phyloP scores from a whole-genome alignment of 1,140 invertebrate genomes.

The Heliothis subflexa region DNA sequence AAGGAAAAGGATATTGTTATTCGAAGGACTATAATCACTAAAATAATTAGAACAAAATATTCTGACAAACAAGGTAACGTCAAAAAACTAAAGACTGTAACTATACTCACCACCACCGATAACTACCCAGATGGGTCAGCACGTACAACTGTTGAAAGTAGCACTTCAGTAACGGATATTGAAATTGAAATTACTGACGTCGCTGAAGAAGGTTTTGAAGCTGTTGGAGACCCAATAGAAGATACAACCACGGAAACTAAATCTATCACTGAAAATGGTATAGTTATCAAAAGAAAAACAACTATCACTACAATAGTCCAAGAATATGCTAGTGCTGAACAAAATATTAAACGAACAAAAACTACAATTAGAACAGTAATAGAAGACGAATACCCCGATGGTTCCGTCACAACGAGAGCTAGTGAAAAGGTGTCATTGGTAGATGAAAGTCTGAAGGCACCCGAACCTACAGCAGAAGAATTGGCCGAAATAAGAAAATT shows the following conservation, averaged over 20 bases:
- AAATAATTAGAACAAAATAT: slow-evolving; percentile 60
- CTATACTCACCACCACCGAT: slow-evolving; percentile 47
- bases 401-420: slow-evolving; percentile 48
- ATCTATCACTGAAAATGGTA: slow-evolving; percentile 34
- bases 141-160: slow-evolving; percentile 34
- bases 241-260: slow-evolving; percentile 26
- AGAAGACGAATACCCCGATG: slow-evolving; percentile 67
- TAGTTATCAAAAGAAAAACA: slow-evolving; percentile 38
- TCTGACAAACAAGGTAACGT: slow-evolving; percentile 53
- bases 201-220: slow-evolving; percentile 30
- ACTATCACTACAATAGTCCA: slow-evolving; percentile 62
- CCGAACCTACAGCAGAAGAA: slow-evolving; percentile 50
- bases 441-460: slow-evolving; percentile 23
- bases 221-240: slow-evolving; percentile 34
- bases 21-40: slow-evolving; percentile 58
- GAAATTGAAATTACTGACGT: slow-evolving; percentile 26
- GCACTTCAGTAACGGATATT: slow-evolving; percentile 35
- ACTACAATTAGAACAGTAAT: slow-evolving; percentile 67
- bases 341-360: slow-evolving; percentile 53
- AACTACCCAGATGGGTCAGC: slow-evolving; percentile 41
- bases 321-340: slow-evolving; percentile 19
- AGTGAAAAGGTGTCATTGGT: slow-evolving; percentile 34
- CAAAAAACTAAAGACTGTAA: slow-evolving; percentile 50
- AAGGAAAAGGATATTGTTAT: slow-evolving; percentile 70
- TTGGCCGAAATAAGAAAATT: slow-evolving; percentile 54